Evolutionary conservation across 2,113 vertebrate species (phyloP), one percentile per base, ranked within the genome.

Genomic region (Hiodon tergisus): DNA sequence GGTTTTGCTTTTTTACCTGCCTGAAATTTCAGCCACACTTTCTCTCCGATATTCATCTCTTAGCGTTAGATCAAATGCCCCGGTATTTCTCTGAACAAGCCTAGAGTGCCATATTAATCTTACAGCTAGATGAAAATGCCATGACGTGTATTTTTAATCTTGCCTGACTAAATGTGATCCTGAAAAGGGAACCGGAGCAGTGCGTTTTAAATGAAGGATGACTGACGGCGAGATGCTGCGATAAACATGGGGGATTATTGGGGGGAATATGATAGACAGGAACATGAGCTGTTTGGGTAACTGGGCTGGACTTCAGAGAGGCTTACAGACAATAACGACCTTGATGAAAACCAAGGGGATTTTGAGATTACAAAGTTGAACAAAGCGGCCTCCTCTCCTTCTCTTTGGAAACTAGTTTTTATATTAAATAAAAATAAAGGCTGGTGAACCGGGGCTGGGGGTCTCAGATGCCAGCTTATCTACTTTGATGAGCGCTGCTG

Each of bases 331-430:
- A 46, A 71, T 17, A 31, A 13, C 5, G 2, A 71, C 75, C 69
- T 8, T 71, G 75, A 65, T 70, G 50, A 48, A 63, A 69, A 75
- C 31, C 55, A n/a, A 61, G 16, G 47, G 17, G 67, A 66, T 69
- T 46, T 51, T 31, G 4, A 70, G 74, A 62, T 76, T 60, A 76
- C 17, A 16, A 5, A 54, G 17, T 51, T 14, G n/a, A 59, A 68
- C 73, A 66, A 57, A 61, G 51, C 13, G 16, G 16, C 13, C 31
- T 62, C 53, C 31, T 46, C 4, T 67, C 53, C 46, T 77, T 50
- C 16, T 4, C 52, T 31, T 6, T 10, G 55, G 4, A 69, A n/a
- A 31, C 46, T 14, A 11, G 47, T 50, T 59, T 69, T 67, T 54
- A n/a, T 51, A 48, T 51, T n/a, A 70, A 71, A 71, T 51, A 59